Evolutionary conservation across 2,113 vertebrate species (phyloP), one percentile per base, ranked within the genome.

Genomic region (Lethenteron camtschaticum): DNA sequence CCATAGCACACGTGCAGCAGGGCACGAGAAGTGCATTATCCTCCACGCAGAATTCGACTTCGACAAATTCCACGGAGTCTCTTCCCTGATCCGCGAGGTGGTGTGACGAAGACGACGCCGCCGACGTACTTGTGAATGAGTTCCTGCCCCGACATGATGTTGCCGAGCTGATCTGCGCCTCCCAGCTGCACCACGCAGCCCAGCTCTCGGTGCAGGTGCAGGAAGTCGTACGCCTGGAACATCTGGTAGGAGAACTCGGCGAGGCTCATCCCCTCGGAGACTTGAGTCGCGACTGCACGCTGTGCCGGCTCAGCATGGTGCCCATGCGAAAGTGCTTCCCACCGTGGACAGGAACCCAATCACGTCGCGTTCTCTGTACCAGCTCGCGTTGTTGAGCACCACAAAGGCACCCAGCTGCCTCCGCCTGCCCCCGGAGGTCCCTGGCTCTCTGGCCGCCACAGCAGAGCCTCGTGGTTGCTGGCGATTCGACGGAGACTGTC

Each of bases 171-270:
- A 79, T 97, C 94, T n/a, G 81, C 81, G 12, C 91, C 92, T 2
- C 94, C 91, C 9, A 97, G 79, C 80, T 97, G 94, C 68, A 97
- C 75, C 72, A 76, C 84, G 81, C 90, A 96, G 73, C 83, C 85
- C 60, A 88, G 82, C 8, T 72, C 73, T 58, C 70, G 85, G 75
- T 89, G 78, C 2, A 96, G 78, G 74, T 96, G 78, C 69, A 89
- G 78, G 78, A 96, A 97, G 76, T 97, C 94, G 69, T 87, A 90
- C 1, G 91, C 91, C 72, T 97, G 94, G 69, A 96, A 89, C 55
- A 85, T 82, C 69, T 91, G 94, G 73, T 96, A 97, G 1, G 85
- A 82, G 82, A 97, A 97, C 79, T 97, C 90, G 0, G 84, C 81
- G 73, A 96, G 79, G 74, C 87, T 90, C 94, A 97, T 89, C 10